These are phyloP conservation scores for Drosophila asahinai DNA, from an alignment of 1,140 invertebrate genomes.

Conservation along the genomic window DNA sequence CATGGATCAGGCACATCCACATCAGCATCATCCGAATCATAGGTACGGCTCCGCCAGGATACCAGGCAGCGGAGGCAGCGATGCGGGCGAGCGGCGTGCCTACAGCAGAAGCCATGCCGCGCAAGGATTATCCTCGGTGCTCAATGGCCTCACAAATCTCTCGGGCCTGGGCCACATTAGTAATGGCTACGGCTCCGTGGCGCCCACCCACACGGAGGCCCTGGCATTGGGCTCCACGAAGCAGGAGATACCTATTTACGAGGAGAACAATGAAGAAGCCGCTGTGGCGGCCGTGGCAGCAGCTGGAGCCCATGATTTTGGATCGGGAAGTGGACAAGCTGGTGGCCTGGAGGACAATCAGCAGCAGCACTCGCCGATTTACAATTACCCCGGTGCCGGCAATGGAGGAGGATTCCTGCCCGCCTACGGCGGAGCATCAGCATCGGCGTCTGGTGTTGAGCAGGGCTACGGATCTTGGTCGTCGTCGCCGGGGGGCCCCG, in stretches of 20 bases:
- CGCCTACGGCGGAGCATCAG: constrained; percentile 10
- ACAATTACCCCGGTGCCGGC: constrained; percentile 62
- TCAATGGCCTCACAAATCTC: constrained; percentile 81
- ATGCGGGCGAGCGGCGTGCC: constrained; percentile 29
- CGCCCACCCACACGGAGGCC: constrained; percentile 70
- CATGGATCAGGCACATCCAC: constrained; percentile 35
- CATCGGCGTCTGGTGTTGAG: constrained; percentile 18
- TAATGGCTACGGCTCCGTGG: constrained; percentile 71
- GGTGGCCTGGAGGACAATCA: constrained; percentile 36
- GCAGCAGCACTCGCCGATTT: constrained; percentile 61
- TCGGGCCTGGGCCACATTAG: constrained; percentile 76
- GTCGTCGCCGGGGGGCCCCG: constrained; percentile 15
- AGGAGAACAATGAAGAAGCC: constrained; percentile 81
- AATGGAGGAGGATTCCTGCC: constrained; percentile 44
- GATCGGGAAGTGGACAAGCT: constrained; percentile 21
- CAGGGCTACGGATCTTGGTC: constrained; percentile 44
- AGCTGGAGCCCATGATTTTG: constrained; percentile 54
- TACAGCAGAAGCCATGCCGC: constrained; percentile 28
- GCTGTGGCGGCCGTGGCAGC: constrained; percentile 66
- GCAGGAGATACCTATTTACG: constrained; percentile 83
- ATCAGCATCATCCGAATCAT: constrained; percentile 42
- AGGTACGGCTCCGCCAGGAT: constrained; percentile 34
- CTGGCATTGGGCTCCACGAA: constrained; percentile 59
- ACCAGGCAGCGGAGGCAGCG: constrained; percentile 1
- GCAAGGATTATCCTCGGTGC: constrained; percentile 45